A percentile compares a stretch with the other conserved stretches of the same genome.
Evolutionary conservation across 2,113 vertebrate species (phyloP).

Genomic region (Caloenas nicobarica): DNA sequence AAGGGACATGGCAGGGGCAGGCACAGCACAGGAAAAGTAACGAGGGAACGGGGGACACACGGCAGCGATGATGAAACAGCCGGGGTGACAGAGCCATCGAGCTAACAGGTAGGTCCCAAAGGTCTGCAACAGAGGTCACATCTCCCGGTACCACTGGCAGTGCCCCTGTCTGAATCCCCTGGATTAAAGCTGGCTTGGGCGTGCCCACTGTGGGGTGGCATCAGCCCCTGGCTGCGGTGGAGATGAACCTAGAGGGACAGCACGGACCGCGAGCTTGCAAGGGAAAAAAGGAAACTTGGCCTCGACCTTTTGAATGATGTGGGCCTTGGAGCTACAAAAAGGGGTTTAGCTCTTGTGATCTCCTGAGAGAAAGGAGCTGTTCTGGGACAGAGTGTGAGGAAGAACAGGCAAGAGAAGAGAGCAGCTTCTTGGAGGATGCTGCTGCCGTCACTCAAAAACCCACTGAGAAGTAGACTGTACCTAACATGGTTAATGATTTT

Average conservation of each 20-base stretch:
- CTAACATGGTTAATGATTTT: not conserved
- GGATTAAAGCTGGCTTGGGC: not conserved
- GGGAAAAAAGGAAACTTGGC: not conserved
- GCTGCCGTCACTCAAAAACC: not conserved
- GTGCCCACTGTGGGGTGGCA: not conserved
- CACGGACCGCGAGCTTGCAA: not conserved
- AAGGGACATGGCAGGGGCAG: rapidly evolving
- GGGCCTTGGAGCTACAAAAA: not conserved
- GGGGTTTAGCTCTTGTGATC: not conserved
- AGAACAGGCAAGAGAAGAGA: not conserved
- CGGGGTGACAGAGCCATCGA: not conserved
- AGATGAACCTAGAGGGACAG: not conserved
- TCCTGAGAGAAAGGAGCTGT: not conserved
- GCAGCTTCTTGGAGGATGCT: not conserved
- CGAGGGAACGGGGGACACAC: not conserved
- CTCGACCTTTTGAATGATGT: constrained; percentile 16
- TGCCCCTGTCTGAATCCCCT: not conserved
- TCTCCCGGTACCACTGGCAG: not conserved
- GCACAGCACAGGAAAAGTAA: not conserved
- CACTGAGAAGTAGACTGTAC: not conserved
- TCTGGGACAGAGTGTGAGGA: not conserved
- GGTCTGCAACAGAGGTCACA: not conserved
- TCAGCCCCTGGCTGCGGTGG: not conserved
- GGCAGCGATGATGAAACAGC: not conserved
- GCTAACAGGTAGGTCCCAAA: not conserved